Evolutionary conservation across 2,797 vertebrate genomes (phyloP), one percentile per base, ranked within the genome.

Genomic region (Cirrhinus mrigala): DNA sequence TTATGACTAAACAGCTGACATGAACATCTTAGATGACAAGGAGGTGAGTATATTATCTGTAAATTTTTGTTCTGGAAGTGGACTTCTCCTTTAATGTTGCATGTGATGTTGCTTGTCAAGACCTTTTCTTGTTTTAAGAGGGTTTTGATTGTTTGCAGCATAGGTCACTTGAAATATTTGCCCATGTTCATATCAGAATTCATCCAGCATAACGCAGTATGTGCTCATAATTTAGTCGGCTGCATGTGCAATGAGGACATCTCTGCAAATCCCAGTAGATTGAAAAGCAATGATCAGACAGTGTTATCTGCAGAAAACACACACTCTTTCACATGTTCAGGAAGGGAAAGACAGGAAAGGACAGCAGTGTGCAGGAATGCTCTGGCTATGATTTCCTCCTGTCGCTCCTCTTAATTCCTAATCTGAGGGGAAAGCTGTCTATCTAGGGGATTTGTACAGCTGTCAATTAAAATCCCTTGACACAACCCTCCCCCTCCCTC

Each of bases 401-500:
- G 50, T 85, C 84, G 80, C 84, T 79, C 64, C 58, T 78, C 83
- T 84, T 88, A 88, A 88, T 85, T 85, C 79, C 79, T 78, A 18
- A 76, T 88, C 86, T 88, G 81, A 84, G 76, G 78, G 73, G 52
- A 70, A 87, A 70, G 74, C 82, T 60, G 86, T 89, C 79, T 87
- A 89, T 87, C 85, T 88, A 70, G 92, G 91, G 93, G 92, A 94
- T 94, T 93, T 94, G 91, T 89, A 92, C 91, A 94, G 92, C 91
- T 94, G 93, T 94, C 94, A 93, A 93, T 95, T 93, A 93, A 92
- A 93, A 93, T 92, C 93, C 91, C 90, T 93, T 81, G 84, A 93
- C 87, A 91, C 92, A 92, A 92, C 90, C 91, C 88, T 52, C 88
- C 74, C 50, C 64, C 29, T 54, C 74, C 52, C 44, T 66, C 27